Percentiles rank a stretch among this genome's conserved stretches.
These are phyloP conservation scores for Marasmarcha lunaedactyla DNA, from an alignment of 2,888 invertebrate genomes.

Conservation along the genomic window DNA sequence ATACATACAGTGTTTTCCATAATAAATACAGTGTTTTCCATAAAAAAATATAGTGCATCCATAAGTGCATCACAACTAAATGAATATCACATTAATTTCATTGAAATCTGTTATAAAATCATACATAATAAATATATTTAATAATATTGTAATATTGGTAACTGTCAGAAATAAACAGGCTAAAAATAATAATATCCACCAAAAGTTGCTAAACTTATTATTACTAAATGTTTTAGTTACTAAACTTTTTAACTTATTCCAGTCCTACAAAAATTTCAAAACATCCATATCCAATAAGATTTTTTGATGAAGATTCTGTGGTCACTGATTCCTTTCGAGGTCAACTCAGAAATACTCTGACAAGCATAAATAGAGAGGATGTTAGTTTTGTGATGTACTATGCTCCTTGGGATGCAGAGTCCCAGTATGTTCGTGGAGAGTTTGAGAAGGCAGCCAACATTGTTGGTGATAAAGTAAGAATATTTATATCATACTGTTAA, in stretches of 20 bases:
- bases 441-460: slow-evolving; percentile 81
- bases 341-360: slow-evolving; percentile 74
- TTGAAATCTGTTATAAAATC: too few relatives aligned
- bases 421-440: slow-evolving; percentile 78
- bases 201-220: too few relatives aligned
- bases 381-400: slow-evolving; percentile 92
- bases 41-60: neutral
- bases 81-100: too few relatives aligned
- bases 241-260: too few relatives aligned
- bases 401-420: slow-evolving; percentile 94
- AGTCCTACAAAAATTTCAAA: slow-evolving; percentile 51
- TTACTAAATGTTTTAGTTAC: too few relatives aligned
- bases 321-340: slow-evolving; percentile 86
- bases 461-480: slow-evolving; percentile 76
- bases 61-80: too few relatives aligned
- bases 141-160: too few relatives aligned
- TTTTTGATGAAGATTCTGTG: slow-evolving; percentile 76
- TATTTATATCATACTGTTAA: too few relatives aligned
- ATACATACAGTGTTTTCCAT: slow-evolving; percentile 7
- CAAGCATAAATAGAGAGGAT: slow-evolving; percentile 74
- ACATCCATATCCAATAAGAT: slow-evolving; percentile 72
- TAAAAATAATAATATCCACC: too few relatives aligned
- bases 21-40: neutral
- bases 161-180: too few relatives aligned
- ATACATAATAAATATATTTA: too few relatives aligned